Conservation (phyloP, 2,888 invertebrate species). For the Yponomeuta plumbellus region DNA sequence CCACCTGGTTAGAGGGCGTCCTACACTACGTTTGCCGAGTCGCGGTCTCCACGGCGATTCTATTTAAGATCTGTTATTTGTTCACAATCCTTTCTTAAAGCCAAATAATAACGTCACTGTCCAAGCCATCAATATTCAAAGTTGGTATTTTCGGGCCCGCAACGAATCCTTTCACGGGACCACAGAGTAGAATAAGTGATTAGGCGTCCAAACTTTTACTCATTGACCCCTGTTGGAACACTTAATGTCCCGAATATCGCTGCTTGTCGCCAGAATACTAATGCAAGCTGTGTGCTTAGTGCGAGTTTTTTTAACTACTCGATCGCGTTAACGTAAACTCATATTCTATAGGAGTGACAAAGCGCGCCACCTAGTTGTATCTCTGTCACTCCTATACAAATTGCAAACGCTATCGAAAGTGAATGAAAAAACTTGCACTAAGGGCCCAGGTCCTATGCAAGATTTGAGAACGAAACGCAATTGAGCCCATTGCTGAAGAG, state of each 20-base stretch:
- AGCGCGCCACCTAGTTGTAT: too few relatives aligned
- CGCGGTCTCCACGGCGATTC: too few relatives aligned
- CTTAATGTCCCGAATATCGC: slow-evolving; percentile 61
- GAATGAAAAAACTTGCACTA: too few relatives aligned
- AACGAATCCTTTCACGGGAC: slow-evolving; percentile 54
- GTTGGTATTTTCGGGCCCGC: slow-evolving; percentile 53
- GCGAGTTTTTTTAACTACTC: too few relatives aligned
- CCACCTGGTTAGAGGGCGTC: too few relatives aligned
- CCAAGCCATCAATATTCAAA: slow-evolving; percentile 58
- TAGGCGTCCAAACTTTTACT: slow-evolving; percentile 67
- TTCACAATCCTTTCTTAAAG: neutral
- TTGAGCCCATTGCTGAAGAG: neutral
- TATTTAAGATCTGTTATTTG: too few relatives aligned
- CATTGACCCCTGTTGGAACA: slow-evolving; percentile 73
- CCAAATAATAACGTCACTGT: neutral
- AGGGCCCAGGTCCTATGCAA: neutral
- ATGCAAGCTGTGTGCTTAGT: too few relatives aligned
- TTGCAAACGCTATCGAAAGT: too few relatives aligned
- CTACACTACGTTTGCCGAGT: too few relatives aligned
- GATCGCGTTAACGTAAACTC: too few relatives aligned
- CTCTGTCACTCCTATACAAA: too few relatives aligned
- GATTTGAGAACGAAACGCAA: neutral
- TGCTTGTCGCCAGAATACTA: slow-evolving; percentile 63
- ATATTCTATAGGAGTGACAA: too few relatives aligned
- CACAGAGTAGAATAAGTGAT: slow-evolving; percentile 65